A percentile compares a stretch with the other conserved stretches of the same genome.
Evolutionary conservation across 2,113 vertebrate species (phyloP).

Genomic region (Coreoperca whiteheadi): DNA sequence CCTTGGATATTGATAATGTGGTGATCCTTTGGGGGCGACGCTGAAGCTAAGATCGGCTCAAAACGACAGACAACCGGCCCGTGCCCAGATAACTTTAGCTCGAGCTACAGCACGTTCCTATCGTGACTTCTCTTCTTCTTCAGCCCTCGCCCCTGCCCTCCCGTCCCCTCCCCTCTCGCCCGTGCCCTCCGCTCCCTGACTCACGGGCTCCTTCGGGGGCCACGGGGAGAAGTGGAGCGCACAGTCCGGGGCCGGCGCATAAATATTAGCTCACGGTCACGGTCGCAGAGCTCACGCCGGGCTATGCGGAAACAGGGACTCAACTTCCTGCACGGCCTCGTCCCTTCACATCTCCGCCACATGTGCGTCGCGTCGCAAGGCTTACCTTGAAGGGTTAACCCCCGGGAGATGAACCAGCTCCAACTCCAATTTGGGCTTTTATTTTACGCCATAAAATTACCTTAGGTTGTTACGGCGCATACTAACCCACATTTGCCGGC

Average conservation of each 20-base stretch:
- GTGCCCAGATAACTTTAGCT: background rate
- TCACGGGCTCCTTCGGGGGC: constrained; percentile 64
- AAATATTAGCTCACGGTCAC: constrained; percentile 82
- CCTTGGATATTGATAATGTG: constrained; percentile 2
- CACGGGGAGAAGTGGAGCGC: constrained; percentile 64
- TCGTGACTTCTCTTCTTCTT: constrained; percentile 19
- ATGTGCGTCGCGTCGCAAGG: constrained; percentile 12
- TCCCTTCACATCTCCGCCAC: constrained; percentile 46
- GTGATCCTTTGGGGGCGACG: background rate
- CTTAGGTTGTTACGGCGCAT: constrained; percentile 10
- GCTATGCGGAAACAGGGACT: constrained; percentile 75
- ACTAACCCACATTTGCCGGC: constrained; percentile 25
- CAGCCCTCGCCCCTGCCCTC: background rate
- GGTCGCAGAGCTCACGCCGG: constrained; percentile 60
- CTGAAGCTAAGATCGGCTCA: background rate
- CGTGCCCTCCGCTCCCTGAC: constrained; percentile 59
- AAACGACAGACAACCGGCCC: background rate
- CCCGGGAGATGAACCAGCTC: background rate
- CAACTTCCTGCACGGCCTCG: constrained; percentile 44
- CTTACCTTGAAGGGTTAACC: constrained; percentile 53
- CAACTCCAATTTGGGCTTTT: constrained; percentile 19
- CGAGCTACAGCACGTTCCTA: background rate
- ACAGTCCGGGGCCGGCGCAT: constrained; percentile 63
- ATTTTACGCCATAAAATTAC: constrained; percentile 10
- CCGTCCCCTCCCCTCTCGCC: constrained; percentile 44